Conservation (phyloP, 2,113 vertebrate species). For the Hemiscyllium ocellatum region DNA sequence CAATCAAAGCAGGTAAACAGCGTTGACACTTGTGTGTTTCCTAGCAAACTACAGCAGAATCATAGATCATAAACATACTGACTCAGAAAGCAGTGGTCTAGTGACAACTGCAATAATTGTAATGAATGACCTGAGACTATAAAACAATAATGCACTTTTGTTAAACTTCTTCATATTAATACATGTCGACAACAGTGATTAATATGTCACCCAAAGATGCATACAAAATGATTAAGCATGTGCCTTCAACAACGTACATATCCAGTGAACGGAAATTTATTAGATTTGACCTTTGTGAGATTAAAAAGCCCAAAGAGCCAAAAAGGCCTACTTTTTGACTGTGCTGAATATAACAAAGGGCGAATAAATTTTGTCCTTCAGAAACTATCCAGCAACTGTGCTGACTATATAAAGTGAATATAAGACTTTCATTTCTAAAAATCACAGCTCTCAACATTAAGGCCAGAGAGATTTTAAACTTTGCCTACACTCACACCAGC, state of each 20-base stretch:
- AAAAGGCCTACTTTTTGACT: background rate
- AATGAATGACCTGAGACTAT: slow-evolving; percentile 12
- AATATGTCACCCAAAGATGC: background rate
- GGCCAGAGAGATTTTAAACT: background rate
- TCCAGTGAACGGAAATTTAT: background rate
- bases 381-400: background rate
- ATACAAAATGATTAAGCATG: background rate
- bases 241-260: background rate
- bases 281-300: background rate
- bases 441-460: background rate
- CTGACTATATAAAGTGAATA: background rate
- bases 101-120: slow-evolving; percentile 23
- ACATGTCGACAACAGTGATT: background rate
- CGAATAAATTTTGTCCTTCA: background rate
- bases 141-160: background rate
- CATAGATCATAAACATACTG: background rate
- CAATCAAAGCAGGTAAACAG: background rate
- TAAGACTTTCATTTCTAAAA: background rate
- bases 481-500: background rate
- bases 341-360: background rate
- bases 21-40: background rate
- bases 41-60: background rate
- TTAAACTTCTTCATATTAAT: slow-evolving; percentile 19
- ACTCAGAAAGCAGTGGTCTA: background rate
- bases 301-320: background rate